Conservation (phyloP, 2,113 vertebrate species). For the Nyctibius bracteatus region DNA sequence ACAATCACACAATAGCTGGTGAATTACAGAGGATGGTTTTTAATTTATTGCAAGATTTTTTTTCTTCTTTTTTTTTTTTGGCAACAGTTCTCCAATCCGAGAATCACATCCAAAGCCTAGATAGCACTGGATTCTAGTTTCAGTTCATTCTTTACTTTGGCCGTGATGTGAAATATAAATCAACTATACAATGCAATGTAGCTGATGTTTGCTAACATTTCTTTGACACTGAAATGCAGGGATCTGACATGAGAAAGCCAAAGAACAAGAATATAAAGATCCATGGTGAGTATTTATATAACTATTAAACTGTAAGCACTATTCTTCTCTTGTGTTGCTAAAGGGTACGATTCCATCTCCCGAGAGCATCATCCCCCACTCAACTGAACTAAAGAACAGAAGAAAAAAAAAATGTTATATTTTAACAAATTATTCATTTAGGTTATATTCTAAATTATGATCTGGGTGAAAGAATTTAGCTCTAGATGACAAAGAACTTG, state of each 20-base stretch:
- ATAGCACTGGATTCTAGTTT: slow-evolving; percentile 23
- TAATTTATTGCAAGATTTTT: slow-evolving; percentile 3
- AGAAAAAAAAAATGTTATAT: background rate
- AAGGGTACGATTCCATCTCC: background rate
- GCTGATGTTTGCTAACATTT: background rate
- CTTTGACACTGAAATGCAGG: background rate
- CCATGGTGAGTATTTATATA: background rate
- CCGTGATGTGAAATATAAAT: background rate
- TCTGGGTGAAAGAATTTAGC: background rate
- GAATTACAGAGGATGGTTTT: slow-evolving; percentile 18
- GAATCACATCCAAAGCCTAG: background rate
- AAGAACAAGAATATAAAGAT: background rate
- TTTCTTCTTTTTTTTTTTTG: background rate
- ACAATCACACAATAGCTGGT: slow-evolving; percentile 34
- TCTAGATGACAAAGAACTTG: background rate
- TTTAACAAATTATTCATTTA: background rate
- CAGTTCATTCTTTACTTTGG: slow-evolving; percentile 27
- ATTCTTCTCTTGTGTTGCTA: background rate
- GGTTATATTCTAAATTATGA: background rate
- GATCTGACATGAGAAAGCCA: background rate
- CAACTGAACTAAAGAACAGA: background rate
- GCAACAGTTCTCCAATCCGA: background rate
- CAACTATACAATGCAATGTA: background rate
- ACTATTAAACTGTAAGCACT: background rate
- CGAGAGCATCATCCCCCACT: background rate